Evolutionary conservation across 2,113 vertebrate genomes (phyloP).

Genomic region (Aspiorhynchus laticeps): DNA sequence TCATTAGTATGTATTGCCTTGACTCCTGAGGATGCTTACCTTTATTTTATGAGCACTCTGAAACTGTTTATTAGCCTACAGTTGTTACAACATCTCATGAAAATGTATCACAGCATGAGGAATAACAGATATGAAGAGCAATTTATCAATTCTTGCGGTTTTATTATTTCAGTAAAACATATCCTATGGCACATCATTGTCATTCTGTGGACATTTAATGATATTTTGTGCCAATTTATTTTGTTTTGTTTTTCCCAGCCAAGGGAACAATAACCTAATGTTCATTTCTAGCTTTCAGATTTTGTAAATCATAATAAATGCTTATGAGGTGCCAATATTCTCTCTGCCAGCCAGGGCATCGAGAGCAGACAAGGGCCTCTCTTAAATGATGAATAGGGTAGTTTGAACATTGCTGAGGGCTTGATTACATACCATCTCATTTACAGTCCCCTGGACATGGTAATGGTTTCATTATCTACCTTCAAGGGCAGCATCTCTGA

Average conservation of each 20-base stretch:
- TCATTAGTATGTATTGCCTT: constrained; percentile 16
- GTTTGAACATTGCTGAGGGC: constrained; percentile 76
- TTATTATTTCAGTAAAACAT: constrained; percentile 22
- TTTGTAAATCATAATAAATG: constrained; percentile 62
- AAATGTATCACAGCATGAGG: neutral
- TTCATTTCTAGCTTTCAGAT: constrained; percentile 30
- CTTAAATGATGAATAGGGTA: constrained; percentile 79
- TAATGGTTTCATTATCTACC: constrained; percentile 83
- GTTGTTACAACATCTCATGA: constrained; percentile 11
- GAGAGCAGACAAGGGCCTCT: constrained; percentile 64
- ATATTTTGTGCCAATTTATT: constrained; percentile 25
- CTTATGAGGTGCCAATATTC: constrained; percentile 53
- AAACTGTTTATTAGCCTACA: constrained; percentile 19
- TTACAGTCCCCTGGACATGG: constrained; percentile 75
- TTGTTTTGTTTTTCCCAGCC: constrained; percentile 6
- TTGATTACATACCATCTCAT: constrained; percentile 80
- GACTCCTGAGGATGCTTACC: constrained; percentile 24
- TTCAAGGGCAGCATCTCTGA: constrained; percentile 67
- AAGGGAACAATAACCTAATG: constrained; percentile 47
- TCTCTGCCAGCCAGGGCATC: constrained; percentile 60
- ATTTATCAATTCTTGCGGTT: constrained; percentile 36
- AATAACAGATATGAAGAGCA: constrained; percentile 16
- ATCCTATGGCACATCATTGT: constrained; percentile 19
- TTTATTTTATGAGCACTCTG: constrained; percentile 5
- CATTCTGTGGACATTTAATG: constrained; percentile 5